These are phyloP conservation scores for Spatula clypeata DNA, from an alignment of 2,797 vertebrate species.

Conservation along the genomic window DNA sequence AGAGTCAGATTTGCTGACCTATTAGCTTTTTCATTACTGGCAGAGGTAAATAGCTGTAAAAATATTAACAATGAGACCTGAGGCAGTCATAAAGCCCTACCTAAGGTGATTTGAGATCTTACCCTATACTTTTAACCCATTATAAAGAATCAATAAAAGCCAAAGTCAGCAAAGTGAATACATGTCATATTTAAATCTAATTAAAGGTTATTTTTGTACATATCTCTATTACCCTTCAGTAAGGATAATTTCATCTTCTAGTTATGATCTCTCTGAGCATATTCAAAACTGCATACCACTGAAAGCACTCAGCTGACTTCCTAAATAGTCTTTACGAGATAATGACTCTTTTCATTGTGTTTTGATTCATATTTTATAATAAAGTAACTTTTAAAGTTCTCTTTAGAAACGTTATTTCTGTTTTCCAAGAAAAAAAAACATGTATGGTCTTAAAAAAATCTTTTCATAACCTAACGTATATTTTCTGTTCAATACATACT, in stretches of 20 bases:
- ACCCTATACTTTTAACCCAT: slow-evolving; percentile 51
- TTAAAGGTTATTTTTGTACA: slow-evolving; percentile 56
- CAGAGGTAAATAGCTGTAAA: slow-evolving; percentile 35
- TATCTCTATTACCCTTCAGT: slow-evolving; percentile 2
- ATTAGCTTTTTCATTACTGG: slow-evolving; percentile 1
- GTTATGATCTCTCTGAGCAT: background rate
- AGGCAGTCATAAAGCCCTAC: background rate
- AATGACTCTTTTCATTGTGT: slow-evolving; percentile 5
- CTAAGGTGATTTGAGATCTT: slow-evolving; percentile 28
- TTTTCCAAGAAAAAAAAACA: background rate
- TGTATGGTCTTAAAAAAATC: background rate
- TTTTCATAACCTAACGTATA: background rate
- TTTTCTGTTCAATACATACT: slow-evolving; percentile 37
- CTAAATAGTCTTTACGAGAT: slow-evolving; percentile 29
- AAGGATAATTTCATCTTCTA: slow-evolving; percentile 40
- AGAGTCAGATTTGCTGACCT: slow-evolving; percentile 30
- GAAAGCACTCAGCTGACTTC: background rate
- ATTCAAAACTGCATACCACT: background rate
- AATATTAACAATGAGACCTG: slow-evolving; percentile 47
- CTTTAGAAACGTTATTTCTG: background rate
- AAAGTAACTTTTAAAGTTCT: slow-evolving; percentile 49
- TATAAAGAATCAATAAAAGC: slow-evolving; percentile 70
- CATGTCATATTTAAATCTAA: slow-evolving; percentile 65
- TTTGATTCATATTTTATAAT: slow-evolving; percentile 67
- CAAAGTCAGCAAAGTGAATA: slow-evolving; percentile 40